These are phyloP conservation scores for Sturmia bella DNA, from an alignment of 2,888 invertebrate species.

Conservation along the genomic window DNA sequence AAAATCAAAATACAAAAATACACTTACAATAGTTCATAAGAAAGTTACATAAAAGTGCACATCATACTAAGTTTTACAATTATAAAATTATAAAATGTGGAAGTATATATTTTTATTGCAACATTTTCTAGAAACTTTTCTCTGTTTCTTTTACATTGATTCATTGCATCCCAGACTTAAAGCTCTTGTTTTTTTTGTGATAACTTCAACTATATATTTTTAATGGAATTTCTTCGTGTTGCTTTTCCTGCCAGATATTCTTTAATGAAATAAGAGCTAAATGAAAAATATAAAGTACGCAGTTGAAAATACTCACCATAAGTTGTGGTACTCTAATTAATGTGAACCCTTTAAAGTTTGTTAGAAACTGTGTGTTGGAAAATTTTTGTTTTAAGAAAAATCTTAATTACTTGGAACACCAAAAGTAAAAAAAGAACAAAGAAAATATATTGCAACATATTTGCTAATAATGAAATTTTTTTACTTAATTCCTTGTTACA, in stretches of 20 bases:
- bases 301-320: background rate
- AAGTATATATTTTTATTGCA: too few relatives aligned
- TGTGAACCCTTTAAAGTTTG: conserved; percentile 22
- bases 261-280: background rate
- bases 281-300: background rate
- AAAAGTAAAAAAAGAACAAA: conserved; percentile 4
- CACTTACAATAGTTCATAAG: too few relatives aligned
- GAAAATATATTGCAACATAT: conserved; percentile 63
- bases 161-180: too few relatives aligned
- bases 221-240: too few relatives aligned
- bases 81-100: too few relatives aligned
- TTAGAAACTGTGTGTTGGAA: conserved; percentile 13
- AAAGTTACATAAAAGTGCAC: too few relatives aligned
- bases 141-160: too few relatives aligned
- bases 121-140: too few relatives aligned
- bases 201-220: too few relatives aligned
- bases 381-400: conserved; percentile 51
- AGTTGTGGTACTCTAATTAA: conserved; percentile 51
- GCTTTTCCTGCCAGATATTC: background rate
- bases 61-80: too few relatives aligned
- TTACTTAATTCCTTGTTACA: conserved; percentile 61
- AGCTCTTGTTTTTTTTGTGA: too few relatives aligned
- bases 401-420: conserved; percentile 52
- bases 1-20: too few relatives aligned
- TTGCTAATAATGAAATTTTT: conserved; percentile 68